Base-by-base conservation (phyloP, 2,113 vertebrate species). In the Oenanthe melanoleuca region DNA sequence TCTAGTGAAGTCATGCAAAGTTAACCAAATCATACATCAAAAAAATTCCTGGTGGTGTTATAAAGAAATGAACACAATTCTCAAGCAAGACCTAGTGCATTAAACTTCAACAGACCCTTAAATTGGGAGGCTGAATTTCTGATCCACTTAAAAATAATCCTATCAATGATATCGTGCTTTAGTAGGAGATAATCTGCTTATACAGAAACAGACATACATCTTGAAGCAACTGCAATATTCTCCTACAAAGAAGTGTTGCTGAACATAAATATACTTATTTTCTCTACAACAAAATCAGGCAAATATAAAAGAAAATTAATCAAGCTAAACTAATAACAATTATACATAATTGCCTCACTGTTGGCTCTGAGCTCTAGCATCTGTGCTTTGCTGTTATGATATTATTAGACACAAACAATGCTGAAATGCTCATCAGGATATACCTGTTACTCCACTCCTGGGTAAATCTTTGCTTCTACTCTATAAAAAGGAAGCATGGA, bases 301-400 rank as follows among this genome's bases (percentile, higher is more conserved):
- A 93, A 86, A 92, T 67, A 88, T 34, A 80, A 71, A 91, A 85
- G 11, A 86, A 91, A 78, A 79, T 59, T 80, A 71, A 89, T 95
- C 60, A 88, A 18, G 10, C 19, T 91, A 88, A 94, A 52, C 17
- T 82, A 53, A 75, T 81, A 63, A 66, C 24, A 72, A 70, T 79
- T 80, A 87, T 65, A 57, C 20, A 12, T n/a, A 93, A 88, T 93
- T 96, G 8, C 24, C 89, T 95, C 70, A 38, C 61, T 73, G 10
- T 21, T 86, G 59, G 8, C 9, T 87, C 31, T 83, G 44, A 75
- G 59, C 31, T 50, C 28, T 42, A 82, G 3, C 49, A 67, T 71
- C 55, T 74, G 13, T 8, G 40, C 15, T 91, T 80, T 86, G 42
- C 66, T 86, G 34, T 22, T 81, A 23, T 22, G 66, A 37, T 8